Evolutionary conservation across 92 coral and sea anemone genomes (phyloP).

Genomic region (Galaxea fascicularis): DNA sequence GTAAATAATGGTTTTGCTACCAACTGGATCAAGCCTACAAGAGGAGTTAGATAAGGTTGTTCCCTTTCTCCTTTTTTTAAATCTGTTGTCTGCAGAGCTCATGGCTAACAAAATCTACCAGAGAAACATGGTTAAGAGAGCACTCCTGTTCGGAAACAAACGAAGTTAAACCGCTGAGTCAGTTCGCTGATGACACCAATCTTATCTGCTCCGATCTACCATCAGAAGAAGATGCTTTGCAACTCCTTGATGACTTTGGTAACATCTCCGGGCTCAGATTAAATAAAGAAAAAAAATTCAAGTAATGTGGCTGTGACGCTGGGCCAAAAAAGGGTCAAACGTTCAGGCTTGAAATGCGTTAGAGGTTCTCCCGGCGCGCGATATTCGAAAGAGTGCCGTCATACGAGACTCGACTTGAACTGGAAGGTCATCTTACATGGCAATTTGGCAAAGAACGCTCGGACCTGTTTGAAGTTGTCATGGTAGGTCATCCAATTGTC

Average conservation of each 20-base stretch:
- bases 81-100: not conserved
- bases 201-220: not conserved
- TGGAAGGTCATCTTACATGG: too few relatives aligned
- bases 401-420: too few relatives aligned
- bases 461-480: too few relatives aligned
- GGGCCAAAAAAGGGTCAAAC: not conserved
- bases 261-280: not conserved
- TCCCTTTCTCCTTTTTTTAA: not conserved
- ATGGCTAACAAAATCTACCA: conserved; percentile 9
- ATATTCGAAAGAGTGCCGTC: too few relatives aligned
- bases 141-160: not conserved
- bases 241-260: not conserved
- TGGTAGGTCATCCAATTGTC: too few relatives aligned
- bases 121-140: not conserved
- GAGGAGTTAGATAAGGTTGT: conserved; percentile 5
- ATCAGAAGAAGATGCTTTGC: not conserved
- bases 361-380: too few relatives aligned
- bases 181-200: conserved; percentile 47
- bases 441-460: too few relatives aligned
- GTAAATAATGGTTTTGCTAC: conserved; percentile 13
- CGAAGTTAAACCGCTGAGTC: conserved; percentile 27
- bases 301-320: not conserved
- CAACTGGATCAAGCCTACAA: conserved; percentile 4
- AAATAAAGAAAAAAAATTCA: not conserved
- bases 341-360: too few relatives aligned